Base-by-base conservation (phyloP, 2,797 vertebrate genomes). In the Chelonia mydas region DNA sequence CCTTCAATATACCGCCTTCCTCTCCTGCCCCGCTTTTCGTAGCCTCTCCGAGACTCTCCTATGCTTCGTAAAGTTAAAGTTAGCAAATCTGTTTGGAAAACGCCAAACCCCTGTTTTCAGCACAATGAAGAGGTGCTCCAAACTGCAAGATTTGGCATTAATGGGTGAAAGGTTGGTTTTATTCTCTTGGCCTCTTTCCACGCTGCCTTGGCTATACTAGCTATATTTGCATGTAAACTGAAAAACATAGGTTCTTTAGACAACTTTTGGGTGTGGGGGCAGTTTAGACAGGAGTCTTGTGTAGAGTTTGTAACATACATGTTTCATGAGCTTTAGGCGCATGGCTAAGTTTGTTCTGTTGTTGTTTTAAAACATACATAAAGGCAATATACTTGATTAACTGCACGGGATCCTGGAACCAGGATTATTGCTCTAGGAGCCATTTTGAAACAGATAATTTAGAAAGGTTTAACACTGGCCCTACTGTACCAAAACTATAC, bases 391-490 rank as follows among this genome's bases (percentile, higher is more conserved):
- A 81, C 84, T 88, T 65, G 50, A 79, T 86, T 93, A 96, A 95
- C 85, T 92, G 90, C n/a, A 76, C 79, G 74, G 61, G 76, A 86
- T 37, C 61, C 1, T 0, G 57, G 57, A 65, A 86, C 54, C 59
- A 81, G 86, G 19, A 82, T 0, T 61, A 83, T 85, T 85, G 81
- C 87, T 91, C 92, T 78, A 96, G 94, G 94, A 96, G 96, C 82
- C 90, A 78, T 87, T 92, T 27, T 45, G 95, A 91, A 90, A 53
- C 50, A 76, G 77, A 72, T 25, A 4, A 33, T 84, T 84, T 86
- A 2, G 68, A 15, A 84, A 84, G 87, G 33, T 83, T 90, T 31
- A 85, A 55, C 50, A 47, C n/a, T 51, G 86, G 81, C 86, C 15
- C 41, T 41, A 6, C 54, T 3, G 9, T 28, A 88, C 68, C 81